Percentiles rank a stretch among this genome's conserved stretches.
Evolutionary conservation across 2,113 vertebrate genomes (phyloP).

Genomic region (Bungarus multicinctus): DNA sequence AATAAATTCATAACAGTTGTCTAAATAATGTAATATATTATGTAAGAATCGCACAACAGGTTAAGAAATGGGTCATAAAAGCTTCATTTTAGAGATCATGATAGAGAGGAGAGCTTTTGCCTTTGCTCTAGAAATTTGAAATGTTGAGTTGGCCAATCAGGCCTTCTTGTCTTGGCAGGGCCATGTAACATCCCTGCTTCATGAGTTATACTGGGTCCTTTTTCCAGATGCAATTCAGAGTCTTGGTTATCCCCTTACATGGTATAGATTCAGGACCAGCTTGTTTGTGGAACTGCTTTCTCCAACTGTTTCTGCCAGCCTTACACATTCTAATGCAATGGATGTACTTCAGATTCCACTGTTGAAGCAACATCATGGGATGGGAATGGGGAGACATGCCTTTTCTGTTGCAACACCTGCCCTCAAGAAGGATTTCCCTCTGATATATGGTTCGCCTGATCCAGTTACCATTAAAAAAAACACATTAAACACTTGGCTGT

Average conservation of each 20-base stretch:
- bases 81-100: not conserved
- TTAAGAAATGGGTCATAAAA: not conserved
- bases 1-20: not conserved
- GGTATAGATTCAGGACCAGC: not conserved
- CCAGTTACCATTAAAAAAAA: not conserved
- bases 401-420: not conserved
- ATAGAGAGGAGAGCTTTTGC: not conserved
- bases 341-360: not conserved
- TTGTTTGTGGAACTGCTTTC: not conserved
- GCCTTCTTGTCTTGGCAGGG: not conserved
- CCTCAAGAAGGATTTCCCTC: not conserved
- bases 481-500: not conserved
- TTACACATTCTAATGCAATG: not conserved
- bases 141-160: not conserved
- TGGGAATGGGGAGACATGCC: not conserved
- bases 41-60: not conserved
- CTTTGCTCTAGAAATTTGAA: not conserved
- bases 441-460: not conserved
- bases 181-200: not conserved
- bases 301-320: not conserved
- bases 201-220: not conserved
- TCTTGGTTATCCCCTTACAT: not conserved
- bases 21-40: not conserved
- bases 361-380: not conserved
- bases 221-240: not conserved